Percentiles rank a stretch among this genome's conserved stretches.
These are phyloP conservation scores for Parauchenoglanis ngamensis DNA, from an alignment of 2,797 vertebrate genomes.

Conservation along the genomic window DNA sequence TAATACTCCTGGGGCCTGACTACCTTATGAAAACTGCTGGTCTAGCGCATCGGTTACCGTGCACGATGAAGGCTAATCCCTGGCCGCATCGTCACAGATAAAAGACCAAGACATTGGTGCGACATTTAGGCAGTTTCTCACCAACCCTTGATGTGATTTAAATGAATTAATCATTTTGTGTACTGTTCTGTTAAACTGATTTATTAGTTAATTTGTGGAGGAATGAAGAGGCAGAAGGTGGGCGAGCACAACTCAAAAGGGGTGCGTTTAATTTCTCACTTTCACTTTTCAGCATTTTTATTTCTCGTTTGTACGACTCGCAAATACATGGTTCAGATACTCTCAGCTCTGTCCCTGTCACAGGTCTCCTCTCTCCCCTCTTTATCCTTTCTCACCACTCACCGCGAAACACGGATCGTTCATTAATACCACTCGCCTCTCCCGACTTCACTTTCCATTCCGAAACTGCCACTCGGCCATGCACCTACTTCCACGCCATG, in stretches of 20 bases:
- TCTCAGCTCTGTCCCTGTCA: too few relatives aligned
- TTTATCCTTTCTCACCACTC: too few relatives aligned
- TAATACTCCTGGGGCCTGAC: not conserved
- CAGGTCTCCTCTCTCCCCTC: too few relatives aligned
- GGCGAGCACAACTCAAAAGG: too few relatives aligned
- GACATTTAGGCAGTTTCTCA: not conserved
- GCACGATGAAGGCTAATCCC: not conserved
- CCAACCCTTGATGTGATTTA: not conserved
- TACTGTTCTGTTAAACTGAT: not conserved
- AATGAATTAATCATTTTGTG: not conserved
- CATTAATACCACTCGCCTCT: too few relatives aligned
- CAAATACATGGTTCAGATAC: too few relatives aligned
- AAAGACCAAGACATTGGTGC: not conserved
- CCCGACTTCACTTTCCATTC: too few relatives aligned
- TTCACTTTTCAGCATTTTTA: slow-evolving; percentile 51
- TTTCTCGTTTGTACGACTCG: slow-evolving; percentile 30
- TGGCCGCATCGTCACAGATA: not conserved
- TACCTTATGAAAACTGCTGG: not conserved
- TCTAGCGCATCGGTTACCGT: not conserved
- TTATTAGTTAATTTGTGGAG: slow-evolving; percentile 51
- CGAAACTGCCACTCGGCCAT: too few relatives aligned
- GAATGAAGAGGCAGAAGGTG: too few relatives aligned
- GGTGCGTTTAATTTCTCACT: too few relatives aligned
- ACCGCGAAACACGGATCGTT: too few relatives aligned
- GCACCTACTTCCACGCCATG: not conserved